phyloP scores from a whole-genome alignment of 1,140 invertebrate genomes.

The Goniozus legneri region DNA sequence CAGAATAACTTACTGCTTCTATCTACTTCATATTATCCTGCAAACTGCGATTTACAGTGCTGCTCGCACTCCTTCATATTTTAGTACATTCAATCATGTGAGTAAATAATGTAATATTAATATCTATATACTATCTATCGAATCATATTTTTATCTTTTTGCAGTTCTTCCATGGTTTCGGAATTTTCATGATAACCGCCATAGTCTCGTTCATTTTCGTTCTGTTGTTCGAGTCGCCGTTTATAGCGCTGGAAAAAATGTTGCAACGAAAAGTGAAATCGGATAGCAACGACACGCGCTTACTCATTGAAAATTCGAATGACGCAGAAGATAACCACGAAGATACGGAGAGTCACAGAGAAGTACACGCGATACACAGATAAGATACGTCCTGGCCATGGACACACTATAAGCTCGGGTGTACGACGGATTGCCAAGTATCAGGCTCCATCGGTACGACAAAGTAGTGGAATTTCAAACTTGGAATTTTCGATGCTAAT shows the following conservation, averaged over 20 bases:
- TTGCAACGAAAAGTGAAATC: neutral
- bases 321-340: neutral
- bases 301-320: neutral
- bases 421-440: too few species aligned
- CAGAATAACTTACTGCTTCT: slow-evolving; percentile 58
- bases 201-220: slow-evolving; percentile 1
- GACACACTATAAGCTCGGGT: too few species aligned
- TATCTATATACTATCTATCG: too few species aligned
- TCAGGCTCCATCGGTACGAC: too few species aligned
- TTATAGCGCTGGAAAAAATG: slow-evolving; percentile 8
- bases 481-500: too few species aligned
- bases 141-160: too few species aligned
- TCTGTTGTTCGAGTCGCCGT: slow-evolving; percentile 8
- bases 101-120: too few species aligned
- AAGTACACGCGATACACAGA: neutral
- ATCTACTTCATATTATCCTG: slow-evolving; percentile 52
- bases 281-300: too few species aligned
- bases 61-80: slow-evolving; percentile 7
- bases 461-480: too few species aligned
- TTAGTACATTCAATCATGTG: too few species aligned
- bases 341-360: neutral
- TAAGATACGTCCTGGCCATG: too few species aligned
- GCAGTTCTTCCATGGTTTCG: too few species aligned
- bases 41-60: slow-evolving; percentile 12
- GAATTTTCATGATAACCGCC: neutral